phyloP scores from a whole-genome alignment of 30 jellyfish, hydroid and myxozoan species.

The Kudoa iwatai region DNA sequence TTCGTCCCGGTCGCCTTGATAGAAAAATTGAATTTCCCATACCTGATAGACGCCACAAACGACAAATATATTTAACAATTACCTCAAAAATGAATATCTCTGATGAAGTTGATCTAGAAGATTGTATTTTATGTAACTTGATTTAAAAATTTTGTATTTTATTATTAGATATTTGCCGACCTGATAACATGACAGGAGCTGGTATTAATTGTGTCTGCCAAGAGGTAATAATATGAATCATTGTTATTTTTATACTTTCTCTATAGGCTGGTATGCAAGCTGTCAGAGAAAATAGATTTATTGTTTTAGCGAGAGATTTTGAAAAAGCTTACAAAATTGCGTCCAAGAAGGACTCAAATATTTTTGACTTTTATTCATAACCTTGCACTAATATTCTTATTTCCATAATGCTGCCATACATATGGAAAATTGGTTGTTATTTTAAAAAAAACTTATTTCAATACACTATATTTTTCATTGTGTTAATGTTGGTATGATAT shows the following conservation, averaged over 20 bases:
- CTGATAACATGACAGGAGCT: constrained; percentile 72
- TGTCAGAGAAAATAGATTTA: constrained; percentile 53
- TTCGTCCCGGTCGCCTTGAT: constrained; percentile 75
- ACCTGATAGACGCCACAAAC: constrained; percentile 82
- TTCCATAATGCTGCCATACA: no score
- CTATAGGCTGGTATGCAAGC: constrained; percentile 93
- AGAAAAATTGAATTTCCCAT: constrained; percentile 68
- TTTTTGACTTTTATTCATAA: no score
- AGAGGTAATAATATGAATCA: constrained; percentile 15
- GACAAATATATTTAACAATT: constrained; percentile 37
- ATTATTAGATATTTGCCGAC: constrained; percentile 62
- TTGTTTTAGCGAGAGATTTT: constrained; percentile 63
- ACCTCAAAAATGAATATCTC: constrained; percentile 59
- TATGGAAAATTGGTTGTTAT: no score
- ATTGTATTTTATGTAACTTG: no score
- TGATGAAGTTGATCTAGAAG: constrained; percentile 80
- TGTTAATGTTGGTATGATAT: no score
- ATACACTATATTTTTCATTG: no score
- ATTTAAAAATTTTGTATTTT: no score
- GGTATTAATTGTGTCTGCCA: constrained; percentile 58
- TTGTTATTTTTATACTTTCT: no score
- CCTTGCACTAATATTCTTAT: no score
- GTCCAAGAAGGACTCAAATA: constrained; percentile 56
- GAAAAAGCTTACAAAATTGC: constrained; percentile 61
- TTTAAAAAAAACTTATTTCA: no score